Percentiles rank a stretch among this genome's conserved stretches.
Conservation (phyloP, 2,888 invertebrate species). For the Nycteola revayana region DNA sequence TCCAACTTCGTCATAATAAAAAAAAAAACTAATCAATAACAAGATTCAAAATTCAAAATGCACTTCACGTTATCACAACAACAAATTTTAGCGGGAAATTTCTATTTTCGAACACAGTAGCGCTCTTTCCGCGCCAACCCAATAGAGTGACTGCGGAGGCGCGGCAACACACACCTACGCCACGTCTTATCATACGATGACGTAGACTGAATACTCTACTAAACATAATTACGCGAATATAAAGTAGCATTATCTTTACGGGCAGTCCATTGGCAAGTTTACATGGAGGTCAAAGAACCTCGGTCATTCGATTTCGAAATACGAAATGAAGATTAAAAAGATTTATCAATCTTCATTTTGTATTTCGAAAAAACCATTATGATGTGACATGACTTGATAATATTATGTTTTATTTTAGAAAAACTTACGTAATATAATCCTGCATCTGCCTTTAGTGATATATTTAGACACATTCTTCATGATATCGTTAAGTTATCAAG, state of each 20-base stretch:
- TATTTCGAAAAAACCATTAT: too few relatives aligned
- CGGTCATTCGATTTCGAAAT: slow-evolving; percentile 12
- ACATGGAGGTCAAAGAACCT: slow-evolving; percentile 17
- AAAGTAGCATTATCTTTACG: slow-evolving; percentile 27
- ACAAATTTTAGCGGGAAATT: slow-evolving; percentile 33
- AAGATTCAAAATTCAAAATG: slow-evolving; percentile 25
- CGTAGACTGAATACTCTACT: slow-evolving; percentile 28
- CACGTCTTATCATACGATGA: slow-evolving; percentile 43
- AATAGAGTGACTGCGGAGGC: slow-evolving; percentile 49
- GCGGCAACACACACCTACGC: slow-evolving; percentile 51
- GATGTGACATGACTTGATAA: slow-evolving; percentile 16
- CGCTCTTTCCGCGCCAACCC: slow-evolving; percentile 39
- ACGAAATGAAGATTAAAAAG: too few relatives aligned
- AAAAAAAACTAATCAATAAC: slow-evolving; percentile 9
- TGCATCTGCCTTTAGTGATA: too few relatives aligned
- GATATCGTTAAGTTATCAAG: too few relatives aligned
- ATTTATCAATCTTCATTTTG: too few relatives aligned
- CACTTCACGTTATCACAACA: slow-evolving; percentile 20
- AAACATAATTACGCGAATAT: slow-evolving; percentile 24
- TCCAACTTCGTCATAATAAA: slow-evolving; percentile 34
- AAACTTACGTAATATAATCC: not conserved
- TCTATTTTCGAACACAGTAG: slow-evolving; percentile 26
- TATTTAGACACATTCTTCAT: too few relatives aligned
- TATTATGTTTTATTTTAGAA: slow-evolving; percentile 1
- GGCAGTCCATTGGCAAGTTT: slow-evolving; percentile 24